A percentile compares a stretch with the other conserved stretches of the same genome.
phyloP scores from a whole-genome alignment of 1,140 invertebrate genomes.

The Tetramorium parvispinum region DNA sequence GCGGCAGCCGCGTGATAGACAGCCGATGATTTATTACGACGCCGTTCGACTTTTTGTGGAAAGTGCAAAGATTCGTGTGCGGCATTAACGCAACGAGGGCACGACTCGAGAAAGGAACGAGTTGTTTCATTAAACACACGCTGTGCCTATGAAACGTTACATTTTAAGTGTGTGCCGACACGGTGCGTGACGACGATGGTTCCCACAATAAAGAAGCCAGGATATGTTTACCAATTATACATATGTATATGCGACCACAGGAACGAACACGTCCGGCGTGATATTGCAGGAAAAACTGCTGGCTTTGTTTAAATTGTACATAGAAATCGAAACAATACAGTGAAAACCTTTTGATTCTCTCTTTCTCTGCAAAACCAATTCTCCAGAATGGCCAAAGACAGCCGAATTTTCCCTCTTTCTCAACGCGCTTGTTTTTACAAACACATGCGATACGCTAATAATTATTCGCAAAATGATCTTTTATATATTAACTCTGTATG shows the following conservation, averaged over 20 bases:
- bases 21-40: slow-evolving; percentile 4
- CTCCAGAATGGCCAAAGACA: background rate
- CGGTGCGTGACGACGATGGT: slow-evolving; percentile 77
- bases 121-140: slow-evolving; percentile 60
- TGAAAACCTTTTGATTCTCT: slow-evolving; percentile 10
- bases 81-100: slow-evolving; percentile 20
- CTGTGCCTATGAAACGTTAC: slow-evolving; percentile 59
- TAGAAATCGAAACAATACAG: slow-evolving; percentile 26
- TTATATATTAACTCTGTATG: background rate
- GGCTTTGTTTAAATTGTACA: slow-evolving; percentile 45
- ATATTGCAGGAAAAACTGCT: slow-evolving; percentile 49
- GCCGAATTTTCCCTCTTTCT: background rate
- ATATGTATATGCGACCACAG: slow-evolving; percentile 65
- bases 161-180: slow-evolving; percentile 74
- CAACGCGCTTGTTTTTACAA: background rate
- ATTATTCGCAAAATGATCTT: background rate
- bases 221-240: slow-evolving; percentile 73
- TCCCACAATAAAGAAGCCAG: slow-evolving; percentile 74
- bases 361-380: background rate
- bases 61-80: slow-evolving; percentile 2
- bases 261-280: slow-evolving; percentile 58
- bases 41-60: background rate
- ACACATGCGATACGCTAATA: background rate
- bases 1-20: background rate
- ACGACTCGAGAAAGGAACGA: slow-evolving; percentile 35